phyloP scores from a whole-genome alignment of 2,113 vertebrate species.

The Pseudorhombus dupliciocellatus region DNA sequence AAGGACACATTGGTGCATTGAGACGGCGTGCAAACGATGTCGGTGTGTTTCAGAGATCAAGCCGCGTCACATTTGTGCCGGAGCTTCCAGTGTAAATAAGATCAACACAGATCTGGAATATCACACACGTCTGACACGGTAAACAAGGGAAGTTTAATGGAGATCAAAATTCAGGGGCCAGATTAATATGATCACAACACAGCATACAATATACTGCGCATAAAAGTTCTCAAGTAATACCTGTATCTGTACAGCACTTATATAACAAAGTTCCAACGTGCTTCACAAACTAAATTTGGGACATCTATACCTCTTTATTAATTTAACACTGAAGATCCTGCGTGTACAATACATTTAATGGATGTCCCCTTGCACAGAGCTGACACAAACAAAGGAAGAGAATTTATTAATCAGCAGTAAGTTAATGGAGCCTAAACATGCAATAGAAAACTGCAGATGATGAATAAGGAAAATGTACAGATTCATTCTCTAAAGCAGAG shows the following conservation, averaged over 20 bases:
- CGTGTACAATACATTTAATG: neutral
- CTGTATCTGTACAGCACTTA: too few species aligned
- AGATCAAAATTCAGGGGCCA: neutral
- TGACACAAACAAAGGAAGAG: too few species aligned
- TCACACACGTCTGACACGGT: neutral
- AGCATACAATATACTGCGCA: too few species aligned
- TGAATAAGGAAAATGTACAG: neutral
- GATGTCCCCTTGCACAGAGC: neutral
- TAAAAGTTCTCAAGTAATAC: too few species aligned
- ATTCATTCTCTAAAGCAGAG: neutral
- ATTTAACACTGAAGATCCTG: neutral
- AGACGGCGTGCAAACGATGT: slow-evolving; percentile 18
- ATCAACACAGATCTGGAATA: neutral
- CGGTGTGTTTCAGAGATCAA: neutral
- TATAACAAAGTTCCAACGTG: too few species aligned
- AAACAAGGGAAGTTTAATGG: neutral
- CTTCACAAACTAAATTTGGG: too few species aligned
- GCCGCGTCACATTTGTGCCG: neutral
- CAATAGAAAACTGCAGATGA: neutral
- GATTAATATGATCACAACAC: too few species aligned
- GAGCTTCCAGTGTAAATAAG: neutral
- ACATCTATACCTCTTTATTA: too few species aligned
- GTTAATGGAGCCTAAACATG: neutral
- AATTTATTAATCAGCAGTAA: too few species aligned
- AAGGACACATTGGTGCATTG: slow-evolving; percentile 63